phyloP scores from a whole-genome alignment of 2,888 invertebrate genomes.

The Rhagium mordax region DNA sequence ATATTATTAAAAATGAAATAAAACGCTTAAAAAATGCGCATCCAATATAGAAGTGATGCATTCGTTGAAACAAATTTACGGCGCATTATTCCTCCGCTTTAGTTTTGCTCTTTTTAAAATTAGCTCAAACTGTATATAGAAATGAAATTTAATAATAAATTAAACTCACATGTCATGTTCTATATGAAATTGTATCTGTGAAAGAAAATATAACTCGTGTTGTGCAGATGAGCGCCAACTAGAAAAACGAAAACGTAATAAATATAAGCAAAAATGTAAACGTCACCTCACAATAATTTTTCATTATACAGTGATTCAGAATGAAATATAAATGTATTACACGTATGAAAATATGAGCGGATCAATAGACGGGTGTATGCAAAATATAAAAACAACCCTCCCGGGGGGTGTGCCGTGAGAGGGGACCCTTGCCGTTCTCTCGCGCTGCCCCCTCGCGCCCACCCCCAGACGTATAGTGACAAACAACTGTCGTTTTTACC shows the following conservation, averaged over 20 bases:
- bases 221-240: conserved; percentile 33
- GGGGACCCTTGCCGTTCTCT: conserved; percentile 41
- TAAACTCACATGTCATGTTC: conserved; percentile 57
- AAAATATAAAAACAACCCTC: conserved; percentile 66
- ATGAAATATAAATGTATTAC: conserved; percentile 64
- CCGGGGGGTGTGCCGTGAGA: conserved; percentile 49
- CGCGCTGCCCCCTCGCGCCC: conserved; percentile 49
- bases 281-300: conserved; percentile 62
- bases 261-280: conserved; percentile 59
- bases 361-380: conserved; percentile 65
- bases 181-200: conserved; percentile 53
- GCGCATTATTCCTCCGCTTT: conserved; percentile 43
- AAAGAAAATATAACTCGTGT: conserved; percentile 48
- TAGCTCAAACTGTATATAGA: conserved; percentile 59
- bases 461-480: conserved; percentile 58
- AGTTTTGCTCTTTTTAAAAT: conserved; percentile 59
- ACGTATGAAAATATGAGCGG: conserved; percentile 65
- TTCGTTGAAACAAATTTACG: conserved; percentile 57
- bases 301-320: conserved; percentile 60
- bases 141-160: conserved; percentile 63
- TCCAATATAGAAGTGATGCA: conserved; percentile 55
- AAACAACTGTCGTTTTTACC: conserved; percentile 66
- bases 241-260: conserved; percentile 55
- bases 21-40: conserved; percentile 50
- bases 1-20: conserved; percentile 45